A percentile compares a stretch with the other conserved stretches of the same genome.
Evolutionary conservation across 2,113 vertebrate genomes (phyloP).

Genomic region (Rhadina sibilatrix): DNA sequence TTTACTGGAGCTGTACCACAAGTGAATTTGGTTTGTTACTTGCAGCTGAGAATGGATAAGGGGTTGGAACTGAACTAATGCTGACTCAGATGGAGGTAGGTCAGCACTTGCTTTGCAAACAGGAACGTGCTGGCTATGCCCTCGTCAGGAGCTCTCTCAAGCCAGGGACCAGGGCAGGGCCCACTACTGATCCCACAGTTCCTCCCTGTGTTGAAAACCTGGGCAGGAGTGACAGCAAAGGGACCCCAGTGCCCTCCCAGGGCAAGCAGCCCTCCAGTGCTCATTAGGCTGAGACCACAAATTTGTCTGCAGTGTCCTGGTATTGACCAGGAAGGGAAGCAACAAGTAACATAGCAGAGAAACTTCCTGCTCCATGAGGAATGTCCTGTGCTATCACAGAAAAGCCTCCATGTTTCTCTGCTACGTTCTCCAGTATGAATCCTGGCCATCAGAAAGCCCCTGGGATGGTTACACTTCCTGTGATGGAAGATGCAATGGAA

Average conservation of each 20-base stretch:
- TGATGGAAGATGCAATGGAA: background rate
- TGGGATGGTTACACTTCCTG: background rate
- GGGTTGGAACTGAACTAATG: background rate
- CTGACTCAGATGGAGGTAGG: background rate
- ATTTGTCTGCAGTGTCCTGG: background rate
- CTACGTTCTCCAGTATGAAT: background rate
- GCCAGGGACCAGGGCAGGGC: background rate
- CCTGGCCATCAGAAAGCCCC: background rate
- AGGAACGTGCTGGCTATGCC: accelerated
- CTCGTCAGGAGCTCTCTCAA: background rate
- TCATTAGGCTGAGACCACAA: background rate
- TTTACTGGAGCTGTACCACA: background rate
- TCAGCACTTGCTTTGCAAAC: background rate
- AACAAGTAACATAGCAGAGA: background rate
- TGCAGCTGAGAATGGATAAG: background rate
- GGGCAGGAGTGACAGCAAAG: background rate
- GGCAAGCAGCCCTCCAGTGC: background rate
- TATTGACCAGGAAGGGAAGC: background rate
- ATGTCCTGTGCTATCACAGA: background rate
- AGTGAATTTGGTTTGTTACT: background rate
- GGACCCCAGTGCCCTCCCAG: accelerated
- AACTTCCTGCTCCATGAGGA: background rate
- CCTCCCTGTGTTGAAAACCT: background rate
- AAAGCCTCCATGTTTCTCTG: background rate
- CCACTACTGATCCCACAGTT: background rate